phyloP scores from a whole-genome alignment of 2,797 vertebrate species.

The Labeo calbasu region DNA sequence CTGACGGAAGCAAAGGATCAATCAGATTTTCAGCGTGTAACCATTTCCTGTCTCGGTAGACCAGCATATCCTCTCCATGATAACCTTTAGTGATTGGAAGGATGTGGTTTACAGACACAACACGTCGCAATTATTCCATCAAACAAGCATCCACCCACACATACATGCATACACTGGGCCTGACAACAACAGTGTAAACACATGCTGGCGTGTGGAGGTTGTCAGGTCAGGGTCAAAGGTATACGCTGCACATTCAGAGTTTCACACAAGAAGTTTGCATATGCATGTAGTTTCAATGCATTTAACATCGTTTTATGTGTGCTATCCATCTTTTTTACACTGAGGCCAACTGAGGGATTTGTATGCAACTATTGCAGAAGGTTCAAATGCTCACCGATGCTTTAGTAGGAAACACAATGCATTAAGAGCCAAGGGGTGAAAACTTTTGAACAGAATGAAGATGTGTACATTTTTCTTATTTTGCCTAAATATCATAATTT shows the following conservation, averaged over 20 bases:
- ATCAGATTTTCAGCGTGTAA: constrained; percentile 65
- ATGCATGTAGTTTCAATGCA: no score
- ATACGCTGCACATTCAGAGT: background rate
- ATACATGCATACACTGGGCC: constrained; percentile 17
- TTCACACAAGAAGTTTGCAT: background rate
- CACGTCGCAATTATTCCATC: constrained; percentile 56
- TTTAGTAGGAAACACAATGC: no score
- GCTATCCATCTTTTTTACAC: background rate
- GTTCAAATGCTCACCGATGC: no score
- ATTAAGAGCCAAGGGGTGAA: no score
- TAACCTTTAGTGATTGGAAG: constrained; percentile 63
- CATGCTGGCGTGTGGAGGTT: background rate
- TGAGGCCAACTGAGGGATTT: no score
- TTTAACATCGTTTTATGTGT: background rate
- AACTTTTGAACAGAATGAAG: no score
- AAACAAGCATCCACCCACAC: constrained; percentile 46
- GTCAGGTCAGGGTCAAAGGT: constrained; percentile 20
- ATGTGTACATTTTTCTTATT: no score
- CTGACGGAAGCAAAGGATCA: constrained; percentile 54
- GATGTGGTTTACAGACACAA: constrained; percentile 68
- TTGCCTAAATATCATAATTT: no score
- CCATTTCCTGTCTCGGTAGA: constrained; percentile 68
- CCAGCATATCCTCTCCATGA: constrained; percentile 64
- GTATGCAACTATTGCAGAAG: no score
- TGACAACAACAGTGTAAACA: constrained; percentile 40